A percentile compares a stretch with the other conserved stretches of the same genome.
Conservation (phyloP, 2,113 vertebrate species). For the Stercorarius parasiticus region DNA sequence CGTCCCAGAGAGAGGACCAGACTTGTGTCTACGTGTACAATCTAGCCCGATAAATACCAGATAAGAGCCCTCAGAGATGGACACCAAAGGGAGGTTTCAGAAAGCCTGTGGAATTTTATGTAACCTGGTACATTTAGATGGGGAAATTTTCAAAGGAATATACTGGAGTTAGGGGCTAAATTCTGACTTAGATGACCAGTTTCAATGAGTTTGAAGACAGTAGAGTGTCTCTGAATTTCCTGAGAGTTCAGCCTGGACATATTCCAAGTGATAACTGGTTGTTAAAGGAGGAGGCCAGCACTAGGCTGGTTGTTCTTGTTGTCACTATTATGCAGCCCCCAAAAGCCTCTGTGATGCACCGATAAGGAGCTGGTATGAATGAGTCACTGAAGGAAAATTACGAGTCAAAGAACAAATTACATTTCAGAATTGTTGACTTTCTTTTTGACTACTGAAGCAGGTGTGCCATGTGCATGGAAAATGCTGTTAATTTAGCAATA, state of each 20-base stretch:
- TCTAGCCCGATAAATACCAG: background rate
- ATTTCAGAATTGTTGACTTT: background rate
- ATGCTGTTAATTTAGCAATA: background rate
- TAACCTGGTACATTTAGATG: background rate
- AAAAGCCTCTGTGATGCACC: background rate
- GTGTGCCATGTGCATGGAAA: background rate
- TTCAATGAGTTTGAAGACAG: background rate
- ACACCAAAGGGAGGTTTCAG: background rate
- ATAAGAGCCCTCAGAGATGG: background rate
- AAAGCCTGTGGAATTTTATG: background rate
- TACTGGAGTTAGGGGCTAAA: background rate
- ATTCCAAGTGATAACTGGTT: background rate
- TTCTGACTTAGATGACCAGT: background rate
- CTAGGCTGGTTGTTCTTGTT: background rate
- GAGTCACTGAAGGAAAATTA: background rate
- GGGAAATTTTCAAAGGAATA: background rate
- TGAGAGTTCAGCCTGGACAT: background rate
- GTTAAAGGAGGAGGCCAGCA: background rate
- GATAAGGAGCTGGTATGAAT: background rate
- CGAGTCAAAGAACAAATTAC: background rate
- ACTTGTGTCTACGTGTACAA: accelerated
- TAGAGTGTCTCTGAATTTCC: background rate
- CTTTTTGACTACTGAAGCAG: background rate
- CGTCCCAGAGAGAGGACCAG: background rate
- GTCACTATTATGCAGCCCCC: background rate